Base-by-base conservation (phyloP, 2,113 vertebrate genomes). In the Cynoglossus semilaevis region DNA sequence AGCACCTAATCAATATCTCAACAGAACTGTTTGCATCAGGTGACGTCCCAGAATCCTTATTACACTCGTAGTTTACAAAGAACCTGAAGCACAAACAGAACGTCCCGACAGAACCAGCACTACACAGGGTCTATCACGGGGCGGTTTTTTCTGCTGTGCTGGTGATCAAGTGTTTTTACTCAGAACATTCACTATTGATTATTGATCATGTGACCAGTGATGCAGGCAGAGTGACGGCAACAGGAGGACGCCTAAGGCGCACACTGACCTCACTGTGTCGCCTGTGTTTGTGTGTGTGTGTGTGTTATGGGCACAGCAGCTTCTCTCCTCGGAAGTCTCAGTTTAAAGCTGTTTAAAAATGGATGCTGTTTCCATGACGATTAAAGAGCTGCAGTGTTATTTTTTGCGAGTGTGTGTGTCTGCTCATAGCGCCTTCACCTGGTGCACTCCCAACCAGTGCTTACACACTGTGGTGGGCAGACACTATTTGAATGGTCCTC, bases 331-430 rank as follows among this genome's bases (percentile, higher is more conserved):
- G 65, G 52, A 73, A 62, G 81, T 70, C 51, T 72, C 67, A 71
- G 51, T 74, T 79, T 72, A 74, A 56, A 51, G 47, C 54, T 69
- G 50, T 11, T 81, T 38, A 84, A 81, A 79, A 77, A 81, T 79
- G 58, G 67, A 79, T 72, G 61, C 16, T 15, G 70, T 77, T 79
- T 74, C 82, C 70, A 79, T 72, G 73, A 67, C 52, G 61, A 77
- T 49, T 1, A 66, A 67, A 15, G 50, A 56, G 51, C 37, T 35
- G 48, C 22, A 38, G n/a, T 29, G 41, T 46, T 29, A 53, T 51
- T 63, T 37, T 65, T 36, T 65, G 40, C 52, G 17, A 36, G 40
- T 44, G 38, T 59, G 45, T 59, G 13, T 59, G 11, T 42, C 5
- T 41, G 4, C 38, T 41, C 38, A 5, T 14, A 13, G 38, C 10